Conservation (phyloP, 2,113 vertebrate genomes). For the Sinocyclocheilus anshuiensis region DNA sequence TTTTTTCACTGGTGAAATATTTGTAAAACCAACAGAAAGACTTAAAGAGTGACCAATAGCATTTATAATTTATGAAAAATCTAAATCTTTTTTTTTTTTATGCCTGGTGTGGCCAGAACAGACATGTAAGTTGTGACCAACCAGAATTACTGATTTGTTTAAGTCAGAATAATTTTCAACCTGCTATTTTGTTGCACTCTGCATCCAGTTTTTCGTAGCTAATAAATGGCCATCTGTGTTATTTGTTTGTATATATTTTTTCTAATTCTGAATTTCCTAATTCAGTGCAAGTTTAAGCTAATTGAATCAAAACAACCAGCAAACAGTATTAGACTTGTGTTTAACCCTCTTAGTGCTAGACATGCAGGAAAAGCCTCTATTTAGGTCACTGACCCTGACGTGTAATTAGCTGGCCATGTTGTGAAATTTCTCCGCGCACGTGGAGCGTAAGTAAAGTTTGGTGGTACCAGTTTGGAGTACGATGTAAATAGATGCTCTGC, state of each 20-base stretch:
- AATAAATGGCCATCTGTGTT: background rate
- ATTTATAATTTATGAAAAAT: too few species aligned
- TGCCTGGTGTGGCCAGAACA: too few species aligned
- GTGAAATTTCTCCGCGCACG: conserved; percentile 69
- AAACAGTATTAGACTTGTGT: conserved; percentile 50
- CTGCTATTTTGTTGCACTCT: background rate
- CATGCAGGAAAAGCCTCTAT: conserved; percentile 55
- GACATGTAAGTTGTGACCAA: too few species aligned
- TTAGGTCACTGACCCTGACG: conserved; percentile 66
- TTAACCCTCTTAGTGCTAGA: conserved; percentile 34
- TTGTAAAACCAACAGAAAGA: too few species aligned
- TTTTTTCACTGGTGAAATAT: too few species aligned
- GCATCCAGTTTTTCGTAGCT: background rate
- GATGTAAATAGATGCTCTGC: conserved; percentile 42
- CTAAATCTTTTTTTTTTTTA: too few species aligned
- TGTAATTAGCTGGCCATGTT: conserved; percentile 70
- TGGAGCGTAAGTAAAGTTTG: conserved; percentile 41
- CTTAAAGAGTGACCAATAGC: too few species aligned
- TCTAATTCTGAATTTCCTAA: background rate
- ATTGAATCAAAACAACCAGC: conserved; percentile 48
- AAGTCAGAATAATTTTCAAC: background rate
- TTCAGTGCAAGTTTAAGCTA: background rate
- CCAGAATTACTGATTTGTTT: too few species aligned
- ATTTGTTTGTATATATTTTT: background rate
- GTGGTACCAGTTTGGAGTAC: conserved; percentile 32